These are phyloP conservation scores for Pyrocephalus nanus DNA, from an alignment of 2,797 vertebrate species.

Conservation along the genomic window DNA sequence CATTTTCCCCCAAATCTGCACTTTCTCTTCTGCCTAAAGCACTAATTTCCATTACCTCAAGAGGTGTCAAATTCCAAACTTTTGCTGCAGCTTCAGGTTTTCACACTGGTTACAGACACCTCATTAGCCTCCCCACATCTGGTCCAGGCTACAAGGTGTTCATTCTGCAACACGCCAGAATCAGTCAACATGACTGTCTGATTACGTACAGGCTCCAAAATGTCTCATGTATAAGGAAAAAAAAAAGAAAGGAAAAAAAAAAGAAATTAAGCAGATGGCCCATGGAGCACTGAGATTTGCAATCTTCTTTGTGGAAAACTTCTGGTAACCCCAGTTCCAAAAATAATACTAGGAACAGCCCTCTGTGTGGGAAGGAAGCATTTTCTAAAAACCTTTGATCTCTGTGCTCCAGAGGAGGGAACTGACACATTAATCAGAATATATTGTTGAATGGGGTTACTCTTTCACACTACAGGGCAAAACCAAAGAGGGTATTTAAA, in stretches of 20 bases:
- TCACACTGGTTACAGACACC: constrained; percentile 44
- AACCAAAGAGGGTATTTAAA: background rate
- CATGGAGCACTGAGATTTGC: background rate
- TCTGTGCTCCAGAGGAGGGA: background rate
- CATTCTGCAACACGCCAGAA: background rate
- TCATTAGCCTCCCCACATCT: constrained; percentile 47
- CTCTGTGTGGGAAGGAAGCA: constrained; percentile 18
- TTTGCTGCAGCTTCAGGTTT: constrained; percentile 41
- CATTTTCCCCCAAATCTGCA: background rate
- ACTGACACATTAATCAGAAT: constrained; percentile 12
- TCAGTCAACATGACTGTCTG: background rate
- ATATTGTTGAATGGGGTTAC: background rate
- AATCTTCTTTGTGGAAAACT: constrained; percentile 48
- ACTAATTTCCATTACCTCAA: constrained; percentile 72
- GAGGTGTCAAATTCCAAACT: constrained; percentile 42
- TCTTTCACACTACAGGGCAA: background rate
- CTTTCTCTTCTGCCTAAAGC: constrained; percentile 4
- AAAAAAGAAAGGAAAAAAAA: background rate
- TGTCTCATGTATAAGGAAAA: background rate
- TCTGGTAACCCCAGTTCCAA: constrained; percentile 32
- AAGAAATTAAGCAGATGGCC: constrained; percentile 43
- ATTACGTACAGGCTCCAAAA: background rate
- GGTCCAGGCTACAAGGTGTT: constrained; percentile 37
- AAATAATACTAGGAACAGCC: constrained; percentile 39
- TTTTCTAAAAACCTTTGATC: constrained; percentile 43